A percentile compares a stretch with the other conserved stretches of the same genome.
Evolutionary conservation across 2,888 invertebrate species (phyloP).

Genomic region (Lydus trimaculatus): DNA sequence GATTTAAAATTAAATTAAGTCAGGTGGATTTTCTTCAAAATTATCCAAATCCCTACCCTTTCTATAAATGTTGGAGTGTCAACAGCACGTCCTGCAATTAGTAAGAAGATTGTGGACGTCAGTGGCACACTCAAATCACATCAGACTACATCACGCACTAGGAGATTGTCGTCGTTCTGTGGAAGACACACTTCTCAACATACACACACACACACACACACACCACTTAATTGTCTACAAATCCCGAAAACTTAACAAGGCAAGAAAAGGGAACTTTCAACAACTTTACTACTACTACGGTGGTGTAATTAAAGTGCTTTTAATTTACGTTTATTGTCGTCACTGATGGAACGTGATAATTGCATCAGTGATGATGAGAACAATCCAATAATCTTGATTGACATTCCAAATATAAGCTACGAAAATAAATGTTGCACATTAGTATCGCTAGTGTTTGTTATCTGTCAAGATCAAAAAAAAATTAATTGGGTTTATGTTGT

Average conservation of each 20-base stretch:
- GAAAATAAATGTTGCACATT: background rate
- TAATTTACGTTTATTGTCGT: constrained; percentile 20
- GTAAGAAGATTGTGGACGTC: constrained; percentile 44
- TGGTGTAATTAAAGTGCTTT: constrained; percentile 27
- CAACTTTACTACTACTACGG: constrained; percentile 34
- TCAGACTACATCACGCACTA: constrained; percentile 37
- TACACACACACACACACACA: too few species aligned
- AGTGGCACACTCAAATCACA: constrained; percentile 41
- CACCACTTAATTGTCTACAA: constrained; percentile 49
- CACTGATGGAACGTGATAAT: background rate
- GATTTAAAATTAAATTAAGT: background rate
- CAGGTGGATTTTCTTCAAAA: background rate
- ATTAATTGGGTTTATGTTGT: background rate
- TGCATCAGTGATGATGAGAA: background rate
- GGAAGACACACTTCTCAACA: constrained; percentile 33
- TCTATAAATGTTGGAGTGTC: constrained; percentile 32
- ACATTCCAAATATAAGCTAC: background rate
- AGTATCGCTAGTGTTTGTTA: background rate
- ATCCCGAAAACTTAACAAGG: constrained; percentile 46
- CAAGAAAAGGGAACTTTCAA: constrained; percentile 43
- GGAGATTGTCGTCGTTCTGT: constrained; percentile 33
- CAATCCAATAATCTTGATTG: background rate
- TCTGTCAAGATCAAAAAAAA: background rate
- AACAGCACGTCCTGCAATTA: constrained; percentile 48
- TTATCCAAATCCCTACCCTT: background rate